Base-by-base conservation (phyloP, 2,797 vertebrate species). In the Glossophaga mutica region DNA sequence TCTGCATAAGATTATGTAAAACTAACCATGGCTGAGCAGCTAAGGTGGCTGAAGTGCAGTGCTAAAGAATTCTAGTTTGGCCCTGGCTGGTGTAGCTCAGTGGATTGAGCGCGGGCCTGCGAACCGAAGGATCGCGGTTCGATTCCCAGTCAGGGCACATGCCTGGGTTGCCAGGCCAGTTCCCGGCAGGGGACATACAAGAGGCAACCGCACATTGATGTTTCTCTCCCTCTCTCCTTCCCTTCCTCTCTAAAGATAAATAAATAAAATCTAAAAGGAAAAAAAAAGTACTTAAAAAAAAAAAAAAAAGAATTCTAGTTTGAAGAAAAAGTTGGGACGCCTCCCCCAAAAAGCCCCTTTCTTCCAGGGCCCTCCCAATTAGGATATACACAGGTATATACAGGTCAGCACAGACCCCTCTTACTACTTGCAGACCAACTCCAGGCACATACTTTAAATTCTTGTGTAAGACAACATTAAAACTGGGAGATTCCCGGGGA, bases 391-490 rank as follows among this genome's bases (percentile, higher is more conserved):
- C 37, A 48, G 52, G 77, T 48, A 5, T 37, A 46, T 2, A 32
- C 1, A 48, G 59, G 9, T 46, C 74, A 73, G 34, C 11, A 85
- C 34, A 67, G 79, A 42, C 18, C 37, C 76, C 42, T 62, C 52
- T 42, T 50, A 65, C 19, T 55, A 70, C 70, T 42, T 59, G 18
- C 32, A 92, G 55, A 94, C 50, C 21, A 76, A 86, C 34, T 70
- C 39, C 55, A 94, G 59, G 71, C 37, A 90, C 48, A 77, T 91
- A 76, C 85, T 82, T 96, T 50, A 94, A 85, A 44, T 59, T 94
- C 65, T 46, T 93, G 14, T 48, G 9, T 81, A 55, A 70, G 50
- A 34, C 5, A 71, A 81, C 26, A 81, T 46, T 73, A 73, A 78
- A 91, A 78, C 39, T 86, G 59, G 42, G 29, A 85, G 67, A 87